A percentile compares a stretch with the other conserved stretches of the same genome.
phyloP scores from a whole-genome alignment of 2,797 vertebrate genomes.

The Labeo calbasu region DNA sequence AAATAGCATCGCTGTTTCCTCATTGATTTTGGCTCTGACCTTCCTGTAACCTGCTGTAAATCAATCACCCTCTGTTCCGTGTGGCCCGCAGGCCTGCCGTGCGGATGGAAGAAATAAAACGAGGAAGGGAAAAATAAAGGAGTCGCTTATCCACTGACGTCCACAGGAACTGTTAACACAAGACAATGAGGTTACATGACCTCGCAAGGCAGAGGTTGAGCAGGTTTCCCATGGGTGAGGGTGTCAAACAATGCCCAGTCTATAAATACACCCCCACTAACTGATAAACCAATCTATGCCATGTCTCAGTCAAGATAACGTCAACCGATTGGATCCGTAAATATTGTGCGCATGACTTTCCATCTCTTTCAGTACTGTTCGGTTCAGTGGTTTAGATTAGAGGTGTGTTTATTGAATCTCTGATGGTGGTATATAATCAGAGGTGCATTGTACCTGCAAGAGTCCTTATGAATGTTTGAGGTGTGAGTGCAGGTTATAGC shows the following conservation, averaged over 20 bases:
- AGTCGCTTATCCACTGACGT: slow-evolving; percentile 65
- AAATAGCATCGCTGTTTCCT: slow-evolving; percentile 76
- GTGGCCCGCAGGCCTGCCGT: slow-evolving; percentile 53
- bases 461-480: background rate
- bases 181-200: slow-evolving; percentile 50
- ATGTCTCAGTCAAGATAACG: background rate
- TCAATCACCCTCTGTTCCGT: slow-evolving; percentile 69
- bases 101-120: slow-evolving; percentile 54
- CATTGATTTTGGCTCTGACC: slow-evolving; percentile 83
- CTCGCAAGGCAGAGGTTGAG: slow-evolving; percentile 50
- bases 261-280: slow-evolving; percentile 18
- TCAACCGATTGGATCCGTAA: background rate
- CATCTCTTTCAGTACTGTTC: background rate
- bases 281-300: background rate
- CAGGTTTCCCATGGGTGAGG: slow-evolving; percentile 53
- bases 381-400: slow-evolving; percentile 5
- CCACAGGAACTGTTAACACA: slow-evolving; percentile 64
- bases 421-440: slow-evolving; percentile 10
- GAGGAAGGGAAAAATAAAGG: slow-evolving; percentile 55
- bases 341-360: background rate
- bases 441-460: background rate
- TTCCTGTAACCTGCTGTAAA: slow-evolving; percentile 80
- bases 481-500: slow-evolving; percentile 6
- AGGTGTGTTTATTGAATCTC: slow-evolving; percentile 3
- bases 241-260: slow-evolving; percentile 34